A percentile compares a stretch with the other conserved stretches of the same genome.
phyloP scores from a whole-genome alignment of 2,888 invertebrate genomes.

The Clistopyga incitator region DNA sequence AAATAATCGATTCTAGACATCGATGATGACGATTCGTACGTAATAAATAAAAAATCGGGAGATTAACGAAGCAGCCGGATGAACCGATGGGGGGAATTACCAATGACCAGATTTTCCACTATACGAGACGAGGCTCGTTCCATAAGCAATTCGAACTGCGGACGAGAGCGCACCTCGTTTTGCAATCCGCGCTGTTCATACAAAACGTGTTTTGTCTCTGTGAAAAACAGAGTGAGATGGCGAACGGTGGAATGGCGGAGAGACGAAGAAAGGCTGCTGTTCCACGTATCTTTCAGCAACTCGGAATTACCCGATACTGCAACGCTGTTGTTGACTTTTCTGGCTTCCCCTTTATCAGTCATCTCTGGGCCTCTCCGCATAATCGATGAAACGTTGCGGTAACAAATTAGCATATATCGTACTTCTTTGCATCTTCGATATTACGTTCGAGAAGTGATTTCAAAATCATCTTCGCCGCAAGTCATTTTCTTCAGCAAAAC shows the following conservation, averaged over 20 bases:
- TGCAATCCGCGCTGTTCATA: conserved; percentile 44
- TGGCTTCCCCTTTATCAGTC: background rate
- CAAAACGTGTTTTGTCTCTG: conserved; percentile 31
- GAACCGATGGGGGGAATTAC: conserved; percentile 46
- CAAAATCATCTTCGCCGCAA: background rate
- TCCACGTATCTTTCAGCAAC: conserved; percentile 62
- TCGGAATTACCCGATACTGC: conserved; percentile 59
- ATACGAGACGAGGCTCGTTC: conserved; percentile 28
- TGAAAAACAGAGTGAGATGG: conserved; percentile 33
- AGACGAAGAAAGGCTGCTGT: conserved; percentile 26
- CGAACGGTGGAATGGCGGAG: conserved; percentile 8
- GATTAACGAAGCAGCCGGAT: conserved; percentile 3
- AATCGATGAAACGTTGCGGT: conserved; percentile 9
- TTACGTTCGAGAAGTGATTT: background rate
- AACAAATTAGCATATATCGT: conserved; percentile 10
- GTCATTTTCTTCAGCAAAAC: background rate
- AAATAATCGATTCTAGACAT: background rate
- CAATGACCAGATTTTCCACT: conserved; percentile 55
- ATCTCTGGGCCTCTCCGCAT: background rate
- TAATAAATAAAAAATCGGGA: conserved; percentile 12
- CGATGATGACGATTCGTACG: background rate
- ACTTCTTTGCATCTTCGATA: background rate
- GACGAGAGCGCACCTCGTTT: conserved; percentile 40
- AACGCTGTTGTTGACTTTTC: conserved; percentile 16
- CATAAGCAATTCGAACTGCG: background rate